phyloP scores from a whole-genome alignment of 2,797 vertebrate genomes.

The Hydrophis major region DNA sequence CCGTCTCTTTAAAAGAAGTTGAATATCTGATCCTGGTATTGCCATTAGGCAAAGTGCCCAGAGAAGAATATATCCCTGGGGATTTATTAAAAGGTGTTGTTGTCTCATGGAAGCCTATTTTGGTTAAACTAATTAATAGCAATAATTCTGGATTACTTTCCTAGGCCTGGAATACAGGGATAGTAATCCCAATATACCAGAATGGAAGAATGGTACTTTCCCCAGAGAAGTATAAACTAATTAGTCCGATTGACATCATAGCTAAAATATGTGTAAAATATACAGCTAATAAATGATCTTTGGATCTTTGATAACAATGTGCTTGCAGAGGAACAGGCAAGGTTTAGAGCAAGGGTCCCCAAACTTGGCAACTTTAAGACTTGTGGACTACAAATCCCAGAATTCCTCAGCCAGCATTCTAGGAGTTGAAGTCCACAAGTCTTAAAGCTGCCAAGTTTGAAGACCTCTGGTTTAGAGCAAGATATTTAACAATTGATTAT shows the following conservation, averaged over 20 bases:
- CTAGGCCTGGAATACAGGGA: background rate
- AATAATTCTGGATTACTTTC: background rate
- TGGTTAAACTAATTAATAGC: background rate
- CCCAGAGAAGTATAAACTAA: background rate
- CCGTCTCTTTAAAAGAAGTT: background rate
- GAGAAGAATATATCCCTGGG: background rate
- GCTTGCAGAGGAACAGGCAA: background rate
- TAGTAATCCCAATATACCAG: background rate
- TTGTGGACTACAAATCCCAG: too few relatives aligned
- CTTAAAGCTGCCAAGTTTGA: too few relatives aligned
- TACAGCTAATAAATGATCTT: background rate
- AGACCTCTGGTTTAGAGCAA: background rate
- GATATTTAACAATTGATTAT: background rate
- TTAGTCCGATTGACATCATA: background rate
- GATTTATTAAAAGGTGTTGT: background rate
- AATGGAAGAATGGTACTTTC: background rate
- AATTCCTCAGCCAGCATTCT: too few relatives aligned
- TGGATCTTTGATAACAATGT: background rate
- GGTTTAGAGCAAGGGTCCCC: background rate
- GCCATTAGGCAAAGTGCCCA: background rate
- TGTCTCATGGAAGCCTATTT: background rate
- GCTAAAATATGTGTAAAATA: background rate
- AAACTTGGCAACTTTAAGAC: too few relatives aligned
- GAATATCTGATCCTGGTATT: background rate
- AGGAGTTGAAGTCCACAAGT: too few relatives aligned